A percentile compares a stretch with the other conserved stretches of the same genome.
phyloP scores from a whole-genome alignment of 92 coral and sea anemone species.

The Parazoanthus atlanticus region DNA sequence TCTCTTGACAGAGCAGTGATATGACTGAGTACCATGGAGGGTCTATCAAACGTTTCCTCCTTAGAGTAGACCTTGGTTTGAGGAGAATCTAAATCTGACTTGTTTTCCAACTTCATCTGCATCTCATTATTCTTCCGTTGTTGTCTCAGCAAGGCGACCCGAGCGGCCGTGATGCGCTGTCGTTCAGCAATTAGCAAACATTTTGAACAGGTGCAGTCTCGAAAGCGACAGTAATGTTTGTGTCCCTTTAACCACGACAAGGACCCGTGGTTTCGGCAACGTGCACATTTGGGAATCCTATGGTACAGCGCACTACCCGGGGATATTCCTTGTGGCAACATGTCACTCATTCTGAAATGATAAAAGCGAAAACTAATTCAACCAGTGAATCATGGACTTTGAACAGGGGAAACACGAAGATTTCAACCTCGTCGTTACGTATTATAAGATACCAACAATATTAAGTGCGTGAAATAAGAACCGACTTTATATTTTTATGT shows the following conservation, averaged over 20 bases:
- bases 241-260: slow-evolving; percentile 97
- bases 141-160: slow-evolving; percentile 94
- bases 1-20: slow-evolving; percentile 46
- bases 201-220: slow-evolving; percentile 96
- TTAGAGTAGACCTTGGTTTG: slow-evolving; percentile 29
- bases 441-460: neutral
- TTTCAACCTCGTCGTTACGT: too few relatives aligned
- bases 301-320: slow-evolving; percentile 96
- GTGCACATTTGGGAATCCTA: slow-evolving; percentile 98
- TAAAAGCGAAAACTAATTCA: neutral
- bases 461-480: neutral
- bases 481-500: too few relatives aligned
- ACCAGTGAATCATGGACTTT: neutral
- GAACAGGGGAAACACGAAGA: neutral
- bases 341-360: slow-evolving; percentile 85
- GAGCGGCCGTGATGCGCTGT: slow-evolving; percentile 96
- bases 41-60: slow-evolving; percentile 87
- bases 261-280: slow-evolving; percentile 97
- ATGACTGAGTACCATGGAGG: slow-evolving; percentile 84
- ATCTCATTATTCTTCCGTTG: slow-evolving; percentile 89
- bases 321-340: slow-evolving; percentile 84
- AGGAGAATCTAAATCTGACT: slow-evolving; percentile 55
- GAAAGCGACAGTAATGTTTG: slow-evolving; percentile 94
- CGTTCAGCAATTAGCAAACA: slow-evolving; percentile 97
- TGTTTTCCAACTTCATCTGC: slow-evolving; percentile 55